A percentile compares a stretch with the other conserved stretches of the same genome.
Evolutionary conservation across 1,140 invertebrate genomes (phyloP).

Genomic region (Andricus grossulariae): DNA sequence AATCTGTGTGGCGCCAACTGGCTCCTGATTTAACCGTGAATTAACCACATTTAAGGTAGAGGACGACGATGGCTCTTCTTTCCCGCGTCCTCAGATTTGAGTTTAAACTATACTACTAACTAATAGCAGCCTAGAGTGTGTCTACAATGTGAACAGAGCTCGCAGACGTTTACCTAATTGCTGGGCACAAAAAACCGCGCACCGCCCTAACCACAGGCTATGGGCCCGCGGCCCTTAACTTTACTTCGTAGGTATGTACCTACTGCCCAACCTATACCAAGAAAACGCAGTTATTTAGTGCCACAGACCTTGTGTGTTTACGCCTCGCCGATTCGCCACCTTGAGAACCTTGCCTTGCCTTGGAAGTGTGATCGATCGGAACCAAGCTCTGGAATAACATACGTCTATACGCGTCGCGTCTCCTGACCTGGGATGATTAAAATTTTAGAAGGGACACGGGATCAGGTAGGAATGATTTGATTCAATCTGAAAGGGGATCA

Average conservation of each 20-base stretch:
- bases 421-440: conserved; percentile 1
- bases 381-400: conserved; percentile 7
- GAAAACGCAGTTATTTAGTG: conserved; percentile 26
- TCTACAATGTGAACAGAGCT: conserved; percentile 69
- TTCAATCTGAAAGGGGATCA: conserved; percentile 19
- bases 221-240: conserved; percentile 58
- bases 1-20: conserved; percentile 43
- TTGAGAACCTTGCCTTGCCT: background rate
- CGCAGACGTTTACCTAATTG: conserved; percentile 75
- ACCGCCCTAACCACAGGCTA: conserved; percentile 75
- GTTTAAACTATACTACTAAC: conserved; percentile 70
- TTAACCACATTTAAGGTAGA: conserved; percentile 67
- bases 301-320: conserved; percentile 25
- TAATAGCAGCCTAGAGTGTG: conserved; percentile 73
- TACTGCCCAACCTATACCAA: conserved; percentile 30
- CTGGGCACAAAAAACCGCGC: conserved; percentile 70
- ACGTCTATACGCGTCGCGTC: background rate
- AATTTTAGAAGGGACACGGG: background rate
- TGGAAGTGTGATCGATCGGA: conserved; percentile 21
- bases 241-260: conserved; percentile 34
- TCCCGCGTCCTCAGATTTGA: conserved; percentile 49
- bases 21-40: conserved; percentile 63
- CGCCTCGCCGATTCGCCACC: conserved; percentile 23
- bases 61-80: conserved; percentile 50
- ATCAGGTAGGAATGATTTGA: conserved; percentile 8